Evolutionary conservation across 2,797 vertebrate species (phyloP).

Genomic region (Enteromius mattozi): DNA sequence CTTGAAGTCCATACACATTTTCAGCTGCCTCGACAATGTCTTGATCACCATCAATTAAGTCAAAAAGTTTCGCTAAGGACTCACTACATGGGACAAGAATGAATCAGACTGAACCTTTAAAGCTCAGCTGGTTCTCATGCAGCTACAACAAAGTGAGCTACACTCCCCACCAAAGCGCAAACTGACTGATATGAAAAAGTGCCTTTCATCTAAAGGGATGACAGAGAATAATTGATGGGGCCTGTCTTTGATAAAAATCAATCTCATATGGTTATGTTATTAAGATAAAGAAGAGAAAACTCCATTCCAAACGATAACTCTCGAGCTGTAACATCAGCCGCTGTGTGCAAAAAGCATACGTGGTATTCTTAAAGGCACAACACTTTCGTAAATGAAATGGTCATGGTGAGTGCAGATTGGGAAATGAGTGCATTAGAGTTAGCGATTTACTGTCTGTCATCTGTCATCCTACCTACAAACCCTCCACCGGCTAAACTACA

Average conservation of each 20-base stretch:
- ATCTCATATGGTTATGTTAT: slow-evolving; percentile 43
- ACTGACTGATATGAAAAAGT: slow-evolving; percentile 21
- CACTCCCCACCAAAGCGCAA: slow-evolving; percentile 45
- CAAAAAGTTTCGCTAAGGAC: background rate
- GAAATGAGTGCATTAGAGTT: slow-evolving; percentile 47
- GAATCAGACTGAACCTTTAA: slow-evolving; percentile 18
- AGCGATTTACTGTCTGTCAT: slow-evolving; percentile 46
- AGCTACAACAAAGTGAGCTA: slow-evolving; percentile 43
- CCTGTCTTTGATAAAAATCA: slow-evolving; percentile 49
- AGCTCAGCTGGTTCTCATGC: background rate
- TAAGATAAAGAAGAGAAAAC: slow-evolving; percentile 44
- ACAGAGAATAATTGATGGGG: slow-evolving; percentile 60
- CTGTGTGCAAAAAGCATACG: background rate
- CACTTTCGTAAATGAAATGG: slow-evolving; percentile 24
- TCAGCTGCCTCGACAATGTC: background rate
- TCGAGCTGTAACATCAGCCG: background rate
- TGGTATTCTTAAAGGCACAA: slow-evolving; percentile 24
- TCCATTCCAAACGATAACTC: slow-evolving; percentile 53
- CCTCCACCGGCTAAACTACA: slow-evolving; percentile 40
- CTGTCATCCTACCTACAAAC: slow-evolving; percentile 46
- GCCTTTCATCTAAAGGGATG: slow-evolving; percentile 60
- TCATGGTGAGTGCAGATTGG: slow-evolving; percentile 29
- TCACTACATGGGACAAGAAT: background rate
- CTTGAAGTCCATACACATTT: background rate
- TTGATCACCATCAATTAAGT: background rate